Evolutionary conservation across 2,113 vertebrate species (phyloP).

Genomic region (Hemiprocne comata): DNA sequence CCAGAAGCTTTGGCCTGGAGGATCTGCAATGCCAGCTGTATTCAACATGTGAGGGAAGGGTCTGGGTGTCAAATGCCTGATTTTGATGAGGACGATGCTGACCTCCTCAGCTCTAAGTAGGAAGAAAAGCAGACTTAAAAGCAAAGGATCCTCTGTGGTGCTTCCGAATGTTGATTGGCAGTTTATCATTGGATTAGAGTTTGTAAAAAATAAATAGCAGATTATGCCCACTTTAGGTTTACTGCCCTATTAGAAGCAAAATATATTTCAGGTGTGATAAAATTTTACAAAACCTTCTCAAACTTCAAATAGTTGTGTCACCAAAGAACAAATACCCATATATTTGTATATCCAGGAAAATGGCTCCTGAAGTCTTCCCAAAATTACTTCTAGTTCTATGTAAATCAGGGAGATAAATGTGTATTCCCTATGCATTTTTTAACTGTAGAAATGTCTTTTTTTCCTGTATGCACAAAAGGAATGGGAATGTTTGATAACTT

Average conservation of each 20-base stretch:
- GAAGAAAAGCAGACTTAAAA: neutral
- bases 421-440: conserved; percentile 30
- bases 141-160: neutral
- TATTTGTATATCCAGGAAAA: neutral
- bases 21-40: neutral
- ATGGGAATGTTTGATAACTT: conserved; percentile 56
- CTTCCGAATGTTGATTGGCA: neutral
- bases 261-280: neutral
- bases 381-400: neutral
- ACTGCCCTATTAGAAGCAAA: neutral
- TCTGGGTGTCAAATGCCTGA: neutral
- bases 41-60: neutral
- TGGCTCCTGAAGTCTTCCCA: neutral
- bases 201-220: neutral
- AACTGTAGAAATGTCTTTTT: conserved; percentile 16
- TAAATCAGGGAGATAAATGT: neutral
- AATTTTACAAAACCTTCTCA: neutral
- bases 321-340: neutral
- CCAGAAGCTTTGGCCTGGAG: neutral
- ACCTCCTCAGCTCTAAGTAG: neutral
- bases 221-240: neutral
- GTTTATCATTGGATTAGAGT: neutral
- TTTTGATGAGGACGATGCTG: neutral
- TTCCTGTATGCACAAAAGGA: neutral
- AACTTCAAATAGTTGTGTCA: neutral